A percentile compares a stretch with the other conserved stretches of the same genome.
Conservation (phyloP, 2,113 vertebrate genomes). For the Numenius arquata region DNA sequence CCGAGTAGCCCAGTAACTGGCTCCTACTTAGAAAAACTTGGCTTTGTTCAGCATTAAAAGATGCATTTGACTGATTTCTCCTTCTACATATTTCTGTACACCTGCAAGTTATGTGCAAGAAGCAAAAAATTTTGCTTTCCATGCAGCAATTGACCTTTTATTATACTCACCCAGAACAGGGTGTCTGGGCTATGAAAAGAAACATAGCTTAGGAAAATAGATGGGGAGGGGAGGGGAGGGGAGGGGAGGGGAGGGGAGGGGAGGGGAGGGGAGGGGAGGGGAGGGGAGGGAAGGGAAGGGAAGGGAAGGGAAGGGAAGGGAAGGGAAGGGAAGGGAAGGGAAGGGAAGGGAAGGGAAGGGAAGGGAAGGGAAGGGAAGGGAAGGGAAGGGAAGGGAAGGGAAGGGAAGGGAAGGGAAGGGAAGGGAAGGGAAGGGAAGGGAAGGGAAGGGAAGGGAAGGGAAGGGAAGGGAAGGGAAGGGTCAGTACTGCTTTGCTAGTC, state of each 20-base stretch:
- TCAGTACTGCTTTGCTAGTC: background rate
- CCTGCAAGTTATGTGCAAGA: slow-evolving; percentile 5
- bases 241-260: background rate
- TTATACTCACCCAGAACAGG: background rate
- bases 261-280: background rate
- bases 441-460: background rate
- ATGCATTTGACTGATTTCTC: background rate
- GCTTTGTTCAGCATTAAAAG: background rate
- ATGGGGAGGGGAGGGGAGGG: background rate
- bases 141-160: slow-evolving; percentile 8
- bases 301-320: background rate
- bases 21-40: background rate
- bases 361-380: background rate
- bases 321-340: no score
- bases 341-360: background rate
- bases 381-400: background rate
- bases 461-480: no score
- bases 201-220: background rate
- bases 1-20: background rate
- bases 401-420: background rate
- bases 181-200: background rate
- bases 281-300: background rate
- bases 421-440: background rate
- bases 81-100: slow-evolving; percentile 14
- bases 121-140: background rate